Base-by-base conservation (phyloP, 2,113 vertebrate species). In the Zosterops lateralis region DNA sequence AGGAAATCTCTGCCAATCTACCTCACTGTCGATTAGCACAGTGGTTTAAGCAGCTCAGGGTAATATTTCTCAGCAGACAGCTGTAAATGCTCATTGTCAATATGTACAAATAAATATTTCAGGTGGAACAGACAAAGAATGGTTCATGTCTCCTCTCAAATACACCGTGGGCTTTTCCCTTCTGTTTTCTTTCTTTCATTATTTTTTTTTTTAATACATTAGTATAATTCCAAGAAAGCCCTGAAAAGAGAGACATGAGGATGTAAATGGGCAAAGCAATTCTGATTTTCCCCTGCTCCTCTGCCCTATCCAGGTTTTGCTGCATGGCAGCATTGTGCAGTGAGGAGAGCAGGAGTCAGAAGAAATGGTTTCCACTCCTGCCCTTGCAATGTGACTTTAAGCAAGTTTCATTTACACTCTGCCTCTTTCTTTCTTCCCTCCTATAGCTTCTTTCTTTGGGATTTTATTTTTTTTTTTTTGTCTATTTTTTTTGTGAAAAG, bases 41-140 rank as follows among this genome's bases (percentile, higher is more conserved):
- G 87, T n/a, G 71, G 45, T 80, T 91, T 95, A 95, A 91, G 81
- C 74, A 90, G 76, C 83, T 90, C 85, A 72, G 67, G 74, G 73
- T 81, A 91, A 75, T 92, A 91, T 88, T 83, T 94, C 87, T 93
- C 76, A 78, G 84, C 74, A 87, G 84, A 84, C 11, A 3, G 90
- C 81, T 95, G 81, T 89, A 95, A 96, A 96, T 91, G 79, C 81
- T 97, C 76, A 61, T 85, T 95, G 94, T 96, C 93, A 96, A 93
- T 93, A 96, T 96, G 94, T 92, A 75, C 92, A 96, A 95, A 95
- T 85, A 96, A 92, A 68, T 95, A 77, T 96, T 94, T 85, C 62
- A 90, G 87, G 66, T 67, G 84, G 65, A 95, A 87, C 65, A 84
- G 94, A 64, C 31, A 32, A 73, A 91, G 71, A 56, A 58, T 3